phyloP scores from a whole-genome alignment of 2,888 invertebrate genomes.

The Esperia sulphurella region DNA sequence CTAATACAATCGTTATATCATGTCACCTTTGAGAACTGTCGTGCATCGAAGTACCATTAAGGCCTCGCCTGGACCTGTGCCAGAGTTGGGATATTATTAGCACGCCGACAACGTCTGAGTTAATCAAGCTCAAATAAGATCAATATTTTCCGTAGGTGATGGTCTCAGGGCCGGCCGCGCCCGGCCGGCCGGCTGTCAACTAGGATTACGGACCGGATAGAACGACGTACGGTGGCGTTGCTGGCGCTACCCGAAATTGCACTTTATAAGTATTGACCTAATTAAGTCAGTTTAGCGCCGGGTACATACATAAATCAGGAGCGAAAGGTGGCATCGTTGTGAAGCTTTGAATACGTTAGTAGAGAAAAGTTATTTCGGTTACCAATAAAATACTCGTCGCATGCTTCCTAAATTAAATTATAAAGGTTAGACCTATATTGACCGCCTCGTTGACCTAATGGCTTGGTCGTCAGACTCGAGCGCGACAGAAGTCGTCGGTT shows the following conservation, averaged over 20 bases:
- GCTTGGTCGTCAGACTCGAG: too few relatives aligned
- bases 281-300: constrained; percentile 25
- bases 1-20: constrained; percentile 30
- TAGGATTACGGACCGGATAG: constrained; percentile 41
- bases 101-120: constrained; percentile 70
- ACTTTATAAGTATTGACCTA: constrained; percentile 31
- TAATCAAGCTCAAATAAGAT: constrained; percentile 79
- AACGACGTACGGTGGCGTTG: constrained; percentile 22
- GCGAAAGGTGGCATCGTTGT: constrained; percentile 6
- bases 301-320: constrained; percentile 24
- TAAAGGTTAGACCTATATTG: too few relatives aligned
- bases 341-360: neutral
- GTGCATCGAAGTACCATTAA: constrained; percentile 75
- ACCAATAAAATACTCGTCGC: neutral
- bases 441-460: too few relatives aligned
- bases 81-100: constrained; percentile 75
- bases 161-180: constrained; percentile 51
- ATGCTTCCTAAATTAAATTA: neutral
- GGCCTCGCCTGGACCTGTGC: constrained; percentile 71
- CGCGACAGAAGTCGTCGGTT: too few relatives aligned
- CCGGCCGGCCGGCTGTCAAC: constrained; percentile 37
- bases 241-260: constrained; percentile 22
- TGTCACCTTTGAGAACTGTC: constrained; percentile 72
- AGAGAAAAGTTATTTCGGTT: neutral
- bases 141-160: constrained; percentile 73